These are phyloP conservation scores for Volucella inanis DNA, from an alignment of 2,888 invertebrate species.

Conservation along the genomic window DNA sequence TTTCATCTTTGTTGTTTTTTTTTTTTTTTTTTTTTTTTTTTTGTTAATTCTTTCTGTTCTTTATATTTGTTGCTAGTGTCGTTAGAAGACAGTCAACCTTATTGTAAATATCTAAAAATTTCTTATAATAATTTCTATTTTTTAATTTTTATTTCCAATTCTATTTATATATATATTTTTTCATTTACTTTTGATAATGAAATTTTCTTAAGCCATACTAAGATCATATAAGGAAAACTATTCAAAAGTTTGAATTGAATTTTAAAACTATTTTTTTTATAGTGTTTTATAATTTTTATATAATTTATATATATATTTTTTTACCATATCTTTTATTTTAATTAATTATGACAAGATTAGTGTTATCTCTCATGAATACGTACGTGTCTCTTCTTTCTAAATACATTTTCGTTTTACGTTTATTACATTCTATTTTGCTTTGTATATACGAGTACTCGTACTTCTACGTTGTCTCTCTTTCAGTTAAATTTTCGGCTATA, in stretches of 20 bases:
- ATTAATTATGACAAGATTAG: constrained; percentile 29
- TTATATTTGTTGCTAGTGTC: constrained; percentile 48
- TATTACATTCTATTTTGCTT: constrained; percentile 10
- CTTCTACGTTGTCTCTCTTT: constrained; percentile 10
- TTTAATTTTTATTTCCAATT: constrained; percentile 25
- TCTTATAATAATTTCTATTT: constrained; percentile 53
- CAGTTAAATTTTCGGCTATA: constrained; percentile 47
- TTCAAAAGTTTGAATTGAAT: constrained; percentile 73
- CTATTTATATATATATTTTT: constrained; percentile 17
- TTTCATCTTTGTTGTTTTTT: constrained; percentile 29
- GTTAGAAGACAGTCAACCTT: constrained; percentile 65
- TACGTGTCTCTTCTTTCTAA: constrained; percentile 12
- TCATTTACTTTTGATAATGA: constrained; percentile 39
- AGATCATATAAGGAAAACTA: constrained; percentile 71
- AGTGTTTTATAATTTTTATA: constrained; percentile 42
- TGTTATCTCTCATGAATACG: constrained; percentile 2
- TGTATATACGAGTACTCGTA: not conserved
- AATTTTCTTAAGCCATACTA: constrained; percentile 65
- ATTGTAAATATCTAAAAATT: constrained; percentile 74
- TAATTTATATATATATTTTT: constrained; percentile 6
- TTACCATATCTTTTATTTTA: constrained; percentile 40
- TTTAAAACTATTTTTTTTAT: constrained; percentile 52
- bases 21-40: too few relatives aligned
- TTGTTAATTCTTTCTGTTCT: too few relatives aligned
- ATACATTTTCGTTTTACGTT: constrained; percentile 9